Conservation (phyloP, 2,113 vertebrate genomes). For the Cnemophilus loriae region DNA sequence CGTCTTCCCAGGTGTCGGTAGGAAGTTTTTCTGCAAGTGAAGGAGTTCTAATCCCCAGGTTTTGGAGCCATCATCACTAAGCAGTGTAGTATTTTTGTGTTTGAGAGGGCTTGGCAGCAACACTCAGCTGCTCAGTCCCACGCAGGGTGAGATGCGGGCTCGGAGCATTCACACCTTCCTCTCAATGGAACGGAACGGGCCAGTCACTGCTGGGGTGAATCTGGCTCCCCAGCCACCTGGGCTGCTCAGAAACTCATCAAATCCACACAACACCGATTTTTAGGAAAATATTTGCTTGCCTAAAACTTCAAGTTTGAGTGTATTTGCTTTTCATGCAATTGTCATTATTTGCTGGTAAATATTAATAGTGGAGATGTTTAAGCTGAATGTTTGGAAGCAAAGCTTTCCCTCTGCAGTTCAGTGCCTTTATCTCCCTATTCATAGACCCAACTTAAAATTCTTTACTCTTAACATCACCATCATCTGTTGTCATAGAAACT, state of each 20-base stretch:
- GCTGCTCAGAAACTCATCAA: neutral
- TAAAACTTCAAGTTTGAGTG: neutral
- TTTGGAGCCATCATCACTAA: neutral
- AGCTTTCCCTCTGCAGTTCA: constrained; percentile 19
- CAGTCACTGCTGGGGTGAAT: neutral
- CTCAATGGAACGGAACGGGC: neutral
- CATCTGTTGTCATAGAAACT: constrained; percentile 75
- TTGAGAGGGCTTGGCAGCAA: neutral
- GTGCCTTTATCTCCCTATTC: constrained; percentile 60
- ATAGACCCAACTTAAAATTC: constrained; percentile 64
- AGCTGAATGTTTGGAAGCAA: constrained; percentile 12
- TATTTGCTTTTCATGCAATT: neutral
- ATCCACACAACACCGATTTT: neutral
- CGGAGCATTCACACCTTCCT: neutral
- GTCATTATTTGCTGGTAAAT: constrained; percentile 7
- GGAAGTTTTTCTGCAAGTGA: neutral
- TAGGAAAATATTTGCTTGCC: neutral
- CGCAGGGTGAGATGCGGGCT: neutral
- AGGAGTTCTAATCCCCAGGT: neutral
- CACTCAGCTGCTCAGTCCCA: neutral
- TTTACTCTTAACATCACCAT: constrained; percentile 69
- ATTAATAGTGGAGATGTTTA: neutral
- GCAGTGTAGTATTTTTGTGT: neutral
- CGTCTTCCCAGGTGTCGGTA: neutral
- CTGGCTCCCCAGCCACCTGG: neutral